Percentiles rank a stretch among this genome's conserved stretches.
Conservation (phyloP, 2,797 vertebrate genomes). For the Meda fulgida region DNA sequence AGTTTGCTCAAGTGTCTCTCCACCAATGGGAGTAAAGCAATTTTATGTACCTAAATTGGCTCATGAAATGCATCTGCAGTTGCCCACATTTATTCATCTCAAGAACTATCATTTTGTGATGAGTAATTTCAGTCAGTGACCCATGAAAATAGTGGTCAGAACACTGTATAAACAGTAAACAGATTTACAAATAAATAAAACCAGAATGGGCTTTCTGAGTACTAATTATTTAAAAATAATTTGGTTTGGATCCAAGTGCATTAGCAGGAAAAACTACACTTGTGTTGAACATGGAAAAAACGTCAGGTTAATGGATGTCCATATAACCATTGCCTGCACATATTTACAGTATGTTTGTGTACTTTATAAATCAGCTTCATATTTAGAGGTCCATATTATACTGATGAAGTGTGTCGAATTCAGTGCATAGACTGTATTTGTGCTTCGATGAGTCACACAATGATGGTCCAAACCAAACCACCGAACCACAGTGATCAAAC, state of each 20-base stretch:
- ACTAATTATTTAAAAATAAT: background rate
- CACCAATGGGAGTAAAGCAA: background rate
- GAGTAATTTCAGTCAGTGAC: conserved; percentile 3
- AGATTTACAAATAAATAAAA: background rate
- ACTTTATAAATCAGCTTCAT: background rate
- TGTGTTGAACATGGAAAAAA: no score
- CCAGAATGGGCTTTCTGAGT: background rate
- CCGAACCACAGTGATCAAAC: no score
- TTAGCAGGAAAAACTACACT: background rate
- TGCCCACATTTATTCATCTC: background rate
- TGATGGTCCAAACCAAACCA: background rate
- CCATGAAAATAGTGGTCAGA: background rate
- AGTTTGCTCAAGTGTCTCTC: conserved; percentile 12
- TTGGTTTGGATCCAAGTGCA: background rate
- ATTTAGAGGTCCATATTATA: no score
- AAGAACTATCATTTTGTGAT: background rate
- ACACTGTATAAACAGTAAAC: background rate
- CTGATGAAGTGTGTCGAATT: background rate
- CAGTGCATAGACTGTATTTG: background rate
- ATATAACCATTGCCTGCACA: background rate
- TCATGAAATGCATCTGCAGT: background rate
- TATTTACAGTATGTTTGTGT: background rate
- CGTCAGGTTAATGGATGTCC: background rate
- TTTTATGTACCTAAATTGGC: background rate
- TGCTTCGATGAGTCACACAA: conserved; percentile 5